These are phyloP conservation scores for Andricus quercusramuli DNA, from an alignment of 2,888 invertebrate species.

Conservation along the genomic window DNA sequence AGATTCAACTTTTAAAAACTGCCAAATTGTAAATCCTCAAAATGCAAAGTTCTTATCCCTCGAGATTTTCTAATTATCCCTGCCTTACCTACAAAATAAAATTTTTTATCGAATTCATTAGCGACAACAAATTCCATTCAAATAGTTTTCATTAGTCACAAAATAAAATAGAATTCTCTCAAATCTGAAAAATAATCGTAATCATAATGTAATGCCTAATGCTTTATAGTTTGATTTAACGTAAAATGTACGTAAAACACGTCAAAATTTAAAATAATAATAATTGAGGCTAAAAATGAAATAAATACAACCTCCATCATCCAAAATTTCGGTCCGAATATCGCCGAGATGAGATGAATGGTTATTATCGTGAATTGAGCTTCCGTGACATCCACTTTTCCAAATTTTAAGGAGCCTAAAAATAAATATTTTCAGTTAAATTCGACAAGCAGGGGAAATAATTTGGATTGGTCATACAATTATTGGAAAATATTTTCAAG, in stretches of 20 bases:
- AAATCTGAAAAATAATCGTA: background rate
- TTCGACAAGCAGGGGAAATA: background rate
- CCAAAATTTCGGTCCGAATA: slow-evolving; percentile 94
- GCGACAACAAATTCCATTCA: background rate
- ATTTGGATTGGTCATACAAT: no score
- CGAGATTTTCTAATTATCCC: background rate
- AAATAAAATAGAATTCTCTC: background rate
- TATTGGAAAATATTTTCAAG: no score
- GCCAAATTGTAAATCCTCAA: background rate
- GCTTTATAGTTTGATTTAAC: background rate
- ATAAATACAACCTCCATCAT: slow-evolving; percentile 83
- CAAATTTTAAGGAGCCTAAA: slow-evolving; percentile 90
- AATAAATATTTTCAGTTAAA: background rate
- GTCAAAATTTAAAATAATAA: background rate
- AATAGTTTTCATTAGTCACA: background rate
- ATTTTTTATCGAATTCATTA: background rate
- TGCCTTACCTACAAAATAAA: background rate
- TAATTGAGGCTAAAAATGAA: slow-evolving; percentile 21
- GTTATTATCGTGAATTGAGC: slow-evolving; percentile 96
- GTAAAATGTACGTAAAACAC: background rate
- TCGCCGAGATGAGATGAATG: slow-evolving; percentile 92
- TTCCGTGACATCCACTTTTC: slow-evolving; percentile 98
- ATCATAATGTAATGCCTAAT: background rate
- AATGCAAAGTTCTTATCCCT: background rate
- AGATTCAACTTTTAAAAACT: background rate